phyloP scores from a whole-genome alignment of 2,888 invertebrate species.

The Nemoura dubitans region DNA sequence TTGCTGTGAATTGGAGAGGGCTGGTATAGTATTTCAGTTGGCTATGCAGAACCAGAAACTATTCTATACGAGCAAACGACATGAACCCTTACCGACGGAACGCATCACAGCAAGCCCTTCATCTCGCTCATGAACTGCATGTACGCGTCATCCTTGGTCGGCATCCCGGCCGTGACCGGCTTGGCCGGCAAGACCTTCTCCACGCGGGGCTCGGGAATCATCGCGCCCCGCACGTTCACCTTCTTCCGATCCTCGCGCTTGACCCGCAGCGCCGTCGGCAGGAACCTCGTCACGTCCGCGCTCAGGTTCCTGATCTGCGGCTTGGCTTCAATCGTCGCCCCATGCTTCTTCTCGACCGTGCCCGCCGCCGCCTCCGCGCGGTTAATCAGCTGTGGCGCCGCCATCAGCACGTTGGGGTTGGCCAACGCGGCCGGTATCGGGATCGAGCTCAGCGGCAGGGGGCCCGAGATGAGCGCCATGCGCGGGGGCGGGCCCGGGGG shows the following conservation, averaged over 20 bases:
- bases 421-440: constrained; percentile 54
- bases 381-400: constrained; percentile 83
- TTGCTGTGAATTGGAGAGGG: too few relatives aligned
- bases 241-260: constrained; percentile 84
- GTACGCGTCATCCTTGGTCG: constrained; percentile 96
- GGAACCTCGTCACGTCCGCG: constrained; percentile 94
- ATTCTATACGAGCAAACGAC: not conserved
- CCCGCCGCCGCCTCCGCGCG: constrained; percentile 69
- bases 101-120: constrained; percentile 83
- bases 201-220: constrained; percentile 46
- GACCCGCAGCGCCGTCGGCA: constrained; percentile 91
- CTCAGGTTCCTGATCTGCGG: constrained; percentile 94
- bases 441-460: constrained; percentile 56
- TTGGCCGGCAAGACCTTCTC: constrained; percentile 49
- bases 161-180: constrained; percentile 62
- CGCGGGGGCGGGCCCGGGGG: constrained; percentile 52
- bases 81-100: not conserved
- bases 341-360: constrained; percentile 61
- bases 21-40: too few relatives aligned
- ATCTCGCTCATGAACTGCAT: constrained; percentile 99
- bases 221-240: constrained; percentile 37
- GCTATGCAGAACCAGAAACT: too few relatives aligned
- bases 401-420: constrained; percentile 77
- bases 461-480: constrained; percentile 46
- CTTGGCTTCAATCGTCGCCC: constrained; percentile 92